Evolutionary conservation across 2,888 invertebrate species (phyloP), one percentile per base, ranked within the genome.

Genomic region (Rhyacophila evoluta): DNA sequence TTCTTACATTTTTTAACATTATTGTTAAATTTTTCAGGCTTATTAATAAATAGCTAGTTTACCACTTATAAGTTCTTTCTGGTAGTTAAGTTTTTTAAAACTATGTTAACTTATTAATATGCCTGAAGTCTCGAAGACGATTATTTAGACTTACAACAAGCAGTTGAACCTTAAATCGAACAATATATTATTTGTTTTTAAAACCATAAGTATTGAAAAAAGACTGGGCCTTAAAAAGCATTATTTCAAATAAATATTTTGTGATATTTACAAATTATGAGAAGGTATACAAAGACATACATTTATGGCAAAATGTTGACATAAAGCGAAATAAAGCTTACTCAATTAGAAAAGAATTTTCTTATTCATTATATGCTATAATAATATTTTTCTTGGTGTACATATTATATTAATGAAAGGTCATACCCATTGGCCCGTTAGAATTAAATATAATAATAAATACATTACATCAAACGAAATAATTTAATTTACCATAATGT

Each of bases 321-420:
- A 55, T 55, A 55, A 55, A 55, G 55, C 55, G 19, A 55, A 19
- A 55, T 55, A 12, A 55, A 55, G 55, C 55, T 19, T 55, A 55
- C 55, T 19, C 25, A 55, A 10, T 55, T 12, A n/a, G 15, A 0
- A 55, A 19, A 55, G 19, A 55, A 55, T 55, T 12, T 19, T 8
- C 19, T 12, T 55, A 5, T 55, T 55, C 19, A 19, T 4, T 33
- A 33, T 33, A 33, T 33, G 6, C 6, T 33, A 12, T 12, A 25
- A 10, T 33, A 4, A 10, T 55, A 15, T 25, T 8, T 25, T 12
- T 19, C 8, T 55, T 55, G 15, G 55, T 55, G 4, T 55, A 55
- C 15, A 55, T 55, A 55, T 33, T 33, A 33, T 55, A 55, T 55
- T 55, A 55, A 55, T 55, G 55, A 55, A 55, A 55, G 55, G 55